These are phyloP conservation scores for Aurelia sp. DNA, from an alignment of 30 jellyfish, hydroid and myxozoan genomes.

Conservation along the genomic window DNA sequence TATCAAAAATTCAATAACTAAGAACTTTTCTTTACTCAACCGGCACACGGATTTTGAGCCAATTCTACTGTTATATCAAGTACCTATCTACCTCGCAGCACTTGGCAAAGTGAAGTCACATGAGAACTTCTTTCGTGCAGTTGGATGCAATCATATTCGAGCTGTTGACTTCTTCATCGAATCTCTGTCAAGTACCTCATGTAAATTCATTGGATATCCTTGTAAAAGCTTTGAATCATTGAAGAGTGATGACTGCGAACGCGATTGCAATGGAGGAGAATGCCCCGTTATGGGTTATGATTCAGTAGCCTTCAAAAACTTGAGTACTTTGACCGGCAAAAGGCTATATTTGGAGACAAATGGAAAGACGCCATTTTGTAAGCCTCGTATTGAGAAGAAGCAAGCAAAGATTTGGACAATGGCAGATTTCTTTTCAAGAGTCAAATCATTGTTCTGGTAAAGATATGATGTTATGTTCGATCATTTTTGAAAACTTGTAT, in stretches of 20 bases:
- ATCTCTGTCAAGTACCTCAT: slow-evolving; percentile 37
- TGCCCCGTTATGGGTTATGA: slow-evolving; percentile 75
- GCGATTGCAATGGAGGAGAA: slow-evolving; percentile 15
- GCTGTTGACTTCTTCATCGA: slow-evolving; percentile 61
- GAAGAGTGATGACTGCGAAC: slow-evolving; percentile 49
- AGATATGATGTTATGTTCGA: too few relatives aligned
- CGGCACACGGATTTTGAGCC: too few relatives aligned
- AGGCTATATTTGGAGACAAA: slow-evolving; percentile 52
- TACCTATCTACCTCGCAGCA: neutral
- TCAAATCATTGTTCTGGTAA: slow-evolving; percentile 1
- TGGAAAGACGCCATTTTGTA: slow-evolving; percentile 47
- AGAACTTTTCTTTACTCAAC: too few relatives aligned
- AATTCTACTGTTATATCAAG: too few relatives aligned
- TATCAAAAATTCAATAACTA: too few relatives aligned
- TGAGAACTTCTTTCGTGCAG: slow-evolving; percentile 33
- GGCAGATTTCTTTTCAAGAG: neutral
- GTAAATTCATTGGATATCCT: slow-evolving; percentile 59
- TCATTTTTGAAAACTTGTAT: too few relatives aligned
- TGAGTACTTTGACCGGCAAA: slow-evolving; percentile 4
- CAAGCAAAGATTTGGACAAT: neutral
- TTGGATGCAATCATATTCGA: slow-evolving; percentile 80
- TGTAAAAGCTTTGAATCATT: slow-evolving; percentile 40
- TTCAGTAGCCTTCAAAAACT: slow-evolving; percentile 6
- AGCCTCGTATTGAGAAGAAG: neutral
- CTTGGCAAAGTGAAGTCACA: slow-evolving; percentile 14